Conservation (phyloP, 2,888 invertebrate genomes). For the Alentia gelatinosa region DNA sequence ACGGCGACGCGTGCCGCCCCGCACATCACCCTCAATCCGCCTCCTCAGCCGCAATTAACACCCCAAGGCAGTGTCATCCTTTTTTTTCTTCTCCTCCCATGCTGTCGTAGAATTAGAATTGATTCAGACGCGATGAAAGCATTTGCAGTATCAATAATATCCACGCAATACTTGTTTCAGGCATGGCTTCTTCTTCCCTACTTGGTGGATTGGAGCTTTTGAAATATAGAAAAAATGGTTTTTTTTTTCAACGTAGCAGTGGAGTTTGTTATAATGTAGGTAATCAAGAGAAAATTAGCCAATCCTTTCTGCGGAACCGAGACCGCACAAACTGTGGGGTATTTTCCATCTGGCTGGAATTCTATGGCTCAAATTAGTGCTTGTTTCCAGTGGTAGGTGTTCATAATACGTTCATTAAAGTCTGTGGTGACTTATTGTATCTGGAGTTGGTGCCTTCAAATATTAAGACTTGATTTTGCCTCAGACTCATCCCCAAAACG, state of each 20-base stretch:
- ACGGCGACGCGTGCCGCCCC: neutral
- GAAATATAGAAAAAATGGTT: neutral
- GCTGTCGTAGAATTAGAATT: conserved; percentile 19
- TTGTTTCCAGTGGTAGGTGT: neutral
- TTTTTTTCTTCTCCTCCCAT: neutral
- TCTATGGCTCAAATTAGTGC: neutral
- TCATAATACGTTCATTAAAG: neutral
- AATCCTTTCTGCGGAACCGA: neutral
- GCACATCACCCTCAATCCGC: neutral
- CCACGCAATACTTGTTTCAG: conserved; percentile 30
- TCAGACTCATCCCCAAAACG: too few relatives aligned
- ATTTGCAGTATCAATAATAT: conserved; percentile 27
- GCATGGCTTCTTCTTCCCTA: neutral
- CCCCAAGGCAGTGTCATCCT: neutral
- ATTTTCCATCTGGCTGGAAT: neutral
- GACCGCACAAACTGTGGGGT: neutral
- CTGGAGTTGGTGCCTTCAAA: too few relatives aligned
- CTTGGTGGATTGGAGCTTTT: neutral
- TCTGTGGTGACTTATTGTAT: too few relatives aligned
- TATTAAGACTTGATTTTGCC: too few relatives aligned
- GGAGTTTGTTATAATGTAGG: conserved; percentile 14
- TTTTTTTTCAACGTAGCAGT: neutral
- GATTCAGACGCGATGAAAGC: conserved; percentile 45
- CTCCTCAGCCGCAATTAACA: conserved; percentile 33
- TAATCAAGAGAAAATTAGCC: neutral